These are phyloP conservation scores for Perca schrenkii DNA, from an alignment of 2,113 vertebrate genomes.

Conservation along the genomic window DNA sequence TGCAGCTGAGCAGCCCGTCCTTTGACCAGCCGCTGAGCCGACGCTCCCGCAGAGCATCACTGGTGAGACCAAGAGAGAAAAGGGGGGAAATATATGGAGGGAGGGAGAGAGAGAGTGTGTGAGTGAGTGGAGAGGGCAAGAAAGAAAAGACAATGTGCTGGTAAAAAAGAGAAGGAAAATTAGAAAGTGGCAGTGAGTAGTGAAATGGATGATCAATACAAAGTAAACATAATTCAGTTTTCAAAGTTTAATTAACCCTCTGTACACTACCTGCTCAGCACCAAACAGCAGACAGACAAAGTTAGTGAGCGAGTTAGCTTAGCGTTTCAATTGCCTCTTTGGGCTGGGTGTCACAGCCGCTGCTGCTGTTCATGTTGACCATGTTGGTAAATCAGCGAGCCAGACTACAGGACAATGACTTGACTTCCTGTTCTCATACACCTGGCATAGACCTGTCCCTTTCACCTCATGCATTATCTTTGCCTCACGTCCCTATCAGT, in stretches of 20 bases:
- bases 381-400: neutral
- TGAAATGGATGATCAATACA: neutral
- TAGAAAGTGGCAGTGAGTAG: neutral
- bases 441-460: neutral
- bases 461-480: neutral
- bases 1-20: slow-evolving; percentile 95
- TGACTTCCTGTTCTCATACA: neutral
- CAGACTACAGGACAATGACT: neutral
- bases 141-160: neutral
- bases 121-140: too few relatives aligned
- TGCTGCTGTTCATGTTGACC: neutral
- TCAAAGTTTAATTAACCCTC: neutral
- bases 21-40: slow-evolving; percentile 98
- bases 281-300: neutral
- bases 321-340: neutral
- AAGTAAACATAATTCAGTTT: neutral
- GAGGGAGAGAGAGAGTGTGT: neutral
- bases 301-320: too few relatives aligned
- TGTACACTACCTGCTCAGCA: too few relatives aligned
- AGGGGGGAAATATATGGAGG: too few relatives aligned
- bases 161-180: neutral
- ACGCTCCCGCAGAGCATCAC: slow-evolving; percentile 94
- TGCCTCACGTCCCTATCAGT: neutral
- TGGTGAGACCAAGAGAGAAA: slow-evolving; percentile 85
- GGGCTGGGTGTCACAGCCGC: too few relatives aligned